phyloP scores from a whole-genome alignment of 2,113 vertebrate genomes.

The Muscicapa adusta region DNA sequence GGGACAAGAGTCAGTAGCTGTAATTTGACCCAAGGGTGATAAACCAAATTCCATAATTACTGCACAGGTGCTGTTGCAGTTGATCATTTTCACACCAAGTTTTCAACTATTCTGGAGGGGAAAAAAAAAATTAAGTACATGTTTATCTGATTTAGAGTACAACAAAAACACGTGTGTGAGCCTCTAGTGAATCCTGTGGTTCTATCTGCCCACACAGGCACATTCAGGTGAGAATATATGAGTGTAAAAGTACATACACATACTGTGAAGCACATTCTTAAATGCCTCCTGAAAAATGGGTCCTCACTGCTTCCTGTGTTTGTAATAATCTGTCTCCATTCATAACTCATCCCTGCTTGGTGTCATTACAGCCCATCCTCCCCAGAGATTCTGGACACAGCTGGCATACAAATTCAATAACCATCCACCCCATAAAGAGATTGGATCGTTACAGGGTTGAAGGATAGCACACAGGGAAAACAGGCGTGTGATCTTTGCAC shows the following conservation, averaged over 20 bases:
- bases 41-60: conserved; percentile 3
- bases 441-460: not conserved
- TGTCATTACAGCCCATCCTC: conserved; percentile 31
- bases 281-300: not conserved
- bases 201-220: not conserved
- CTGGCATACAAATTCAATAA: conserved; percentile 46
- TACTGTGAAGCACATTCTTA: not conserved
- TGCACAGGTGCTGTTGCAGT: conserved; percentile 37
- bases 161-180: not conserved
- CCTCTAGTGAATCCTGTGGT: not conserved
- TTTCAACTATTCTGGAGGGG: not conserved
- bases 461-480: not conserved
- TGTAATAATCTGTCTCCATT: conserved; percentile 13
- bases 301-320: not conserved
- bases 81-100: conserved; percentile 43
- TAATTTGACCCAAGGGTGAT: conserved; percentile 16
- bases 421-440: conserved; percentile 4
- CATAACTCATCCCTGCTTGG: conserved; percentile 30
- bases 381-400: conserved; percentile 39
- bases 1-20: conserved; percentile 27
- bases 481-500: conserved; percentile 9
- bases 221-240: not conserved
- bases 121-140: not conserved
- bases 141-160: not conserved
- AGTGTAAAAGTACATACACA: not conserved